Base-by-base conservation (phyloP, 2,888 invertebrate species). In the Dyspetes luteomarginatus region DNA sequence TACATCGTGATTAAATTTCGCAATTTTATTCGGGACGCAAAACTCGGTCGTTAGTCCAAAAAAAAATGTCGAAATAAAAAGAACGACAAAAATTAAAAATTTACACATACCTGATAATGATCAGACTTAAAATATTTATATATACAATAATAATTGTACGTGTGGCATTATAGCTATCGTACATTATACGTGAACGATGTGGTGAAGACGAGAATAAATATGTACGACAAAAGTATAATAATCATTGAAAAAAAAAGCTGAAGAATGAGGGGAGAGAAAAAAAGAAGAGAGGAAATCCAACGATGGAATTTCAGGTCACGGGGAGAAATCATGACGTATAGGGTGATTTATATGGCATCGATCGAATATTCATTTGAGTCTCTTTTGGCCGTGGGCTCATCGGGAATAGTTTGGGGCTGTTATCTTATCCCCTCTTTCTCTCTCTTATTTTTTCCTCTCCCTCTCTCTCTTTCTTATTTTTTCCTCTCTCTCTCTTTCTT, bases 351-450 rank as follows among this genome's bases (percentile, higher is more conserved):
- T 58, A 69, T 69, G 45, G 48, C 45, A 19, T n/a, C 69, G 28
- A 58, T 69, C 58, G 69, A 43, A 69, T 69, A 69, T 69, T 69
- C 69, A 69, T 69, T 58, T 45, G n/a, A 7, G 28, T n/a, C 60
- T n/a, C n/a, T n/a, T n/a, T n/a, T n/a, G n/a, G n/a, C n/a, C n/a
- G n/a, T n/a, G n/a, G n/a, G n/a, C n/a, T n/a, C n/a, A n/a, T n/a
- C n/a, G n/a, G n/a, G n/a, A n/a, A n/a, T n/a, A n/a, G n/a, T n/a
- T n/a, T n/a, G n/a, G n/a, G n/a, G 3, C 12, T 22, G 5, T 56
- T 36, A 36, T 36, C 68, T 45, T n/a, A n/a, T 12, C 17, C 55
- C 5, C 17, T 56, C 28, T 26, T 12, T 17, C 56, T 26, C 19
- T 1, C 15, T 19, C 9, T 28, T 26, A 15, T 43, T 24, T n/a